These are phyloP conservation scores for Trachythela sp. DNA, from an alignment of 64 coral and sea anemone species.

Conservation along the genomic window DNA sequence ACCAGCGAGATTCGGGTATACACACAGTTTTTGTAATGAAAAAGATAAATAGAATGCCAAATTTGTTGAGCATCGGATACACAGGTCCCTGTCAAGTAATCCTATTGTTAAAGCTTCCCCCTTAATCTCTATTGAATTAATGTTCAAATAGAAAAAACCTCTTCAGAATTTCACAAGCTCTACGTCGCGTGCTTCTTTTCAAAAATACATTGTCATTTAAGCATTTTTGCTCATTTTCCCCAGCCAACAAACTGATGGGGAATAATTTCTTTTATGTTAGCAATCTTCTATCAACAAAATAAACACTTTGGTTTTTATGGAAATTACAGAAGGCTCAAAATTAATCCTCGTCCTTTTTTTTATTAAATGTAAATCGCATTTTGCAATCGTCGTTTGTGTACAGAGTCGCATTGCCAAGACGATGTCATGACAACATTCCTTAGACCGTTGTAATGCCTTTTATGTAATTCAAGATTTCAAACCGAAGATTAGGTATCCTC, in stretches of 20 bases:
- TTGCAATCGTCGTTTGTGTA: neutral
- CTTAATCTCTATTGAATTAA: neutral
- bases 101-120: neutral
- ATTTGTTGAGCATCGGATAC: neutral
- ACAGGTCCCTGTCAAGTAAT: neutral
- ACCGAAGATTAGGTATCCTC: neutral
- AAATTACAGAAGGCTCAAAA: neutral
- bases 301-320: neutral
- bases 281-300: slow-evolving; percentile 3
- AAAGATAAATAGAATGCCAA: neutral
- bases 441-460: neutral
- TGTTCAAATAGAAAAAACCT: neutral
- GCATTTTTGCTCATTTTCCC: neutral
- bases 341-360: neutral
- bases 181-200: neutral
- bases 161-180: neutral
- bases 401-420: neutral
- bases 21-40: neutral
- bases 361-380: neutral
- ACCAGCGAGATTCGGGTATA: neutral
- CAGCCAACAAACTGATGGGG: neutral
- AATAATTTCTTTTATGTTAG: neutral
- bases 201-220: neutral
- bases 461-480: neutral
- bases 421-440: neutral